These are phyloP conservation scores for Rhizoglyphus robini DNA, from an alignment of 1,140 invertebrate species.

Conservation along the genomic window DNA sequence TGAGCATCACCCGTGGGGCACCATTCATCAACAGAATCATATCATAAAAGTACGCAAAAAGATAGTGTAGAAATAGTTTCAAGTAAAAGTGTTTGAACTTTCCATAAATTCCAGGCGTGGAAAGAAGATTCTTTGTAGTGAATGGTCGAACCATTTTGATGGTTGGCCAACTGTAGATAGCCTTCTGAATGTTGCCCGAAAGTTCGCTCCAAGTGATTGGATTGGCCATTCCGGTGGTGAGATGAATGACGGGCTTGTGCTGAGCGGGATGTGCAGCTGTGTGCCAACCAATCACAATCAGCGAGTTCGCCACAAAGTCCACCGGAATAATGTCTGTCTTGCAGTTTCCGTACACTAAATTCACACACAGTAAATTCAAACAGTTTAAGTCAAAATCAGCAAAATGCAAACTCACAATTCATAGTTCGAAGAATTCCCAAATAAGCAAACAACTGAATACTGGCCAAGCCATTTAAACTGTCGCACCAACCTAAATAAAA, in stretches of 20 bases:
- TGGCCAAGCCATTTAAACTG: conserved; percentile 90
- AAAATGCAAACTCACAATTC: conserved; percentile 39
- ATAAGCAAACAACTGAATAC: conserved; percentile 77
- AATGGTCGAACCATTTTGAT: conserved; percentile 11
- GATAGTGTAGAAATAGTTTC: conserved; percentile 7
- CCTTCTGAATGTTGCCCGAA: neutral
- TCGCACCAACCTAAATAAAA: conserved; percentile 92
- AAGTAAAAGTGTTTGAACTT: neutral
- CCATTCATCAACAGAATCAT: conserved; percentile 13
- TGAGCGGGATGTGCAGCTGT: conserved; percentile 39
- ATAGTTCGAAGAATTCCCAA: conserved; percentile 71
- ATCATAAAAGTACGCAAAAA: conserved; percentile 19
- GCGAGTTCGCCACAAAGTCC: conserved; percentile 71
- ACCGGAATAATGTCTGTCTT: conserved; percentile 86
- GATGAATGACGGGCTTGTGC: conserved; percentile 64
- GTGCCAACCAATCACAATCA: conserved; percentile 62
- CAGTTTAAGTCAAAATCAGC: neutral
- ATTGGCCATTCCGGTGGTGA: conserved; percentile 68
- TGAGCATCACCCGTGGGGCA: conserved; percentile 15
- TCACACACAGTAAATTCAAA: neutral
- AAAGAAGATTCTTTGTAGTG: neutral
- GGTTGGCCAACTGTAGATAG: neutral
- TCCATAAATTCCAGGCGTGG: neutral
- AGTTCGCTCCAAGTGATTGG: conserved; percentile 35
- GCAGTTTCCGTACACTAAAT: conserved; percentile 41